Base-by-base conservation (phyloP, 2,113 vertebrate species). In the Camelus dromedarius region DNA sequence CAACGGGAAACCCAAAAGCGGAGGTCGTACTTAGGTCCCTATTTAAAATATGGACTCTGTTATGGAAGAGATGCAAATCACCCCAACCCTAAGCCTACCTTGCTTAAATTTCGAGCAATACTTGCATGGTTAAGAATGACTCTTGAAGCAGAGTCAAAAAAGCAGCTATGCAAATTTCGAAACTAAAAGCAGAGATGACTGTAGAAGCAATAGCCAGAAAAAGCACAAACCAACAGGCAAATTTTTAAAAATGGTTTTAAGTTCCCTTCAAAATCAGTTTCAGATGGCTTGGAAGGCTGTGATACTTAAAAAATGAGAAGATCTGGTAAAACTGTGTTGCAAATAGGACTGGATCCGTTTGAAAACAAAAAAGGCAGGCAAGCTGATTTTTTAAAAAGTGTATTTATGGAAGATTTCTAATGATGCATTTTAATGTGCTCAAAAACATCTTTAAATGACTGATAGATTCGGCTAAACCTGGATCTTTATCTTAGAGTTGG, bases 161-260 rank as follows among this genome's bases (percentile, higher is more conserved):
- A 66, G 93, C 84, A 80, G 54, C 77, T 76, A 97, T 97, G 97
- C 96, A 97, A 95, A 97, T 89, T 95, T 94, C 67, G 93, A 96
- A 80, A 93, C 95, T 86, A 79, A 92, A 97, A 96, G 80, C 46
- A 89, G 69, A 14, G 58, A 18, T 42, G 56, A 91, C 81, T 84
- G 89, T 89, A 93, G 89, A 96, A 93, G 50, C 66, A 73, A 56
- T 54, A 73, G 54, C 88, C 69, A 50, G 54, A 73, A 92, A 95
- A 96, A 96, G 93, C 58, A 72, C 69, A 58, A 79, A 42, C 67
- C 62, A 81, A 77, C n/a, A 75, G 86, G 69, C 73, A 81, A 22
- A 56, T 60, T 79, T 85, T 73, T 15, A 1, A 50, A 93, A 85
- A 66, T 75, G 83, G 66, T 73, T 93, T 88, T 89, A 95, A 66